Percentiles rank a stretch among this genome's conserved stretches.
Conservation (phyloP, 2,113 vertebrate species). For the Meles meles region DNA sequence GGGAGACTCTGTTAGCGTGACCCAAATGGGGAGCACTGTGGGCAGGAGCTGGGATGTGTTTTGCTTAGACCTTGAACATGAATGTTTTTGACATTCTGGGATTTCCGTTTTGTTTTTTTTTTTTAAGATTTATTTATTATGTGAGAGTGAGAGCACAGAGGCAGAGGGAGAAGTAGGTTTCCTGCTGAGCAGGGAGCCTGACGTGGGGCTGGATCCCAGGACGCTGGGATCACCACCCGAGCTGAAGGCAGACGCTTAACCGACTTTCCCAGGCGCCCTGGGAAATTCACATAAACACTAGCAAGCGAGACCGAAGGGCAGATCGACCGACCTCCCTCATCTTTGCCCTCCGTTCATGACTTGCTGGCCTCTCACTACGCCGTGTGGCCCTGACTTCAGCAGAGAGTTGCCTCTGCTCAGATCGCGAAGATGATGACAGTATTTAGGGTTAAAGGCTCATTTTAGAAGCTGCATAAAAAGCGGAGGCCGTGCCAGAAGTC, state of each 20-base stretch:
- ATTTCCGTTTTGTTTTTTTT: neutral
- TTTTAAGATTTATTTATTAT: neutral
- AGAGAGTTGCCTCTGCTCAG: neutral
- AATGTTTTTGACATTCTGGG: neutral
- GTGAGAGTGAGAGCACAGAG: neutral
- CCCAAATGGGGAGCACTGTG: neutral
- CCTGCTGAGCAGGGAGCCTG: neutral
- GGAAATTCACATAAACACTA: neutral
- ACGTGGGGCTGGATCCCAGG: neutral
- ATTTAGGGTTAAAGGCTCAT: neutral
- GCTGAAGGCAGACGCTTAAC: neutral
- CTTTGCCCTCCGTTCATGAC: neutral
- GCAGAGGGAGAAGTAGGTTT: neutral
- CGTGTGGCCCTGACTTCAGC: neutral
- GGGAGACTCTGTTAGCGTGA: neutral
- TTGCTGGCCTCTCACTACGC: neutral
- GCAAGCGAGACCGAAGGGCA: neutral
- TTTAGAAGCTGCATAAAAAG: constrained; percentile 29
- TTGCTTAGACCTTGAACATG: neutral
- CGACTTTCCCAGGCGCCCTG: neutral
- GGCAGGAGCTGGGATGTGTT: neutral
- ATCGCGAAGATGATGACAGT: neutral
- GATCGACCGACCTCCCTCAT: neutral
- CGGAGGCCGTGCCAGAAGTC: neutral
- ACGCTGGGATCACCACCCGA: too few relatives aligned